phyloP scores from a whole-genome alignment of 2,797 vertebrate genomes.

The Enteromius viviparus region DNA sequence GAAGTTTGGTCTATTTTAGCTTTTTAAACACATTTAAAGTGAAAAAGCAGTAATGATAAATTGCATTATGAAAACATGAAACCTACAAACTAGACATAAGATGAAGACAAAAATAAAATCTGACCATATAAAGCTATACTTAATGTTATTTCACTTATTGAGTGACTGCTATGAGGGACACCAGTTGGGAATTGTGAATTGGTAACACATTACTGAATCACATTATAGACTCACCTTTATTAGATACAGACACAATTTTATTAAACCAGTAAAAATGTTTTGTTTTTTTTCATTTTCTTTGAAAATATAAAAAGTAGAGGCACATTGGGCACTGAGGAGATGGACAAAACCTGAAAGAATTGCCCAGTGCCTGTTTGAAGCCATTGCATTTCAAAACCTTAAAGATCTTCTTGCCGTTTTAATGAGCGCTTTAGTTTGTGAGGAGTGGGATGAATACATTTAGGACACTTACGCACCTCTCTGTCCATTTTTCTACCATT shows the following conservation, averaged over 20 bases:
- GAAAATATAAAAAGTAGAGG: conserved; percentile 25
- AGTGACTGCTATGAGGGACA: background rate
- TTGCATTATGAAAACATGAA: background rate
- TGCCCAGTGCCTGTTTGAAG: conserved; percentile 36
- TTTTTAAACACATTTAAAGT: background rate
- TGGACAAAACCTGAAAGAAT: conserved; percentile 38
- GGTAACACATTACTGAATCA: conserved; percentile 6
- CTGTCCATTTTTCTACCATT: conserved; percentile 18
- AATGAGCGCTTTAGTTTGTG: conserved; percentile 51
- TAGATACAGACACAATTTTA: conserved; percentile 17
- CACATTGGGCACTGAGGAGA: background rate
- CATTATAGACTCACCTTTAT: conserved; percentile 14
- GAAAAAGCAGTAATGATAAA: background rate
- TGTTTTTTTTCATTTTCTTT: conserved; percentile 45
- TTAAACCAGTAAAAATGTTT: background rate
- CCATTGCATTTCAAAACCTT: conserved; percentile 46
- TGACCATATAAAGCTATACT: background rate
- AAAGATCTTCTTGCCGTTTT: conserved; percentile 46
- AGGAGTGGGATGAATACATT: conserved; percentile 34
- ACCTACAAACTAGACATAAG: background rate
- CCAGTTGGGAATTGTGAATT: background rate
- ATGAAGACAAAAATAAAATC: background rate
- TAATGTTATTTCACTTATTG: background rate
- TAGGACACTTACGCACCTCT: conserved; percentile 23
- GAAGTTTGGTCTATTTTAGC: background rate